Base-by-base conservation (phyloP, 2,888 invertebrate species). In the Carabus problematicus region DNA sequence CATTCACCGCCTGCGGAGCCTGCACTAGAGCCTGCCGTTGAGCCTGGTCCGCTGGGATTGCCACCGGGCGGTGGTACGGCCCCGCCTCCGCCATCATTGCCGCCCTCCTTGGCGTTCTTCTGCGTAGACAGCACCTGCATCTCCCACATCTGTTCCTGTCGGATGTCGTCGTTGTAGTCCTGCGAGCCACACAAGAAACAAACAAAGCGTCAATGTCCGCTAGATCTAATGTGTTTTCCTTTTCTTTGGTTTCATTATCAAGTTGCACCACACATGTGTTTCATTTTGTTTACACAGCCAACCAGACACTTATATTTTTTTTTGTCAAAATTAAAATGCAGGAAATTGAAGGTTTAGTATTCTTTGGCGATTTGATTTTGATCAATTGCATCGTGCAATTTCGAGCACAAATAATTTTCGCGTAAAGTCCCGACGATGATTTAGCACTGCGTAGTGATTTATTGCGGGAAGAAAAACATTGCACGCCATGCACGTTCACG, bases 101-200 rank as follows among this genome's bases (percentile, higher is more conserved):
- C 78, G 16, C 75, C 76, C 68, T 79, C 79, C 71, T 79, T 77
- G 72, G 77, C 79, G 70, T 79, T 80, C 72, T 78, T 81, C 75
- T 84, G 84, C 71, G 83, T 84, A 71, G 91, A 92, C 73, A 94
- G 82, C 72, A 92, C 91, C 84, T 93, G 93, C 91, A 93, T 91
- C 82, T 94, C 94, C 87, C 94, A 89, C 91, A 94, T 92, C 82
- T 95, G 95, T 77, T 94, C 93, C 81, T 94, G 94, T 75, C 94
- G 85, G 75, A 95, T 95, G 77, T 95, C 94, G 78, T 95, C 95
- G 80, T 95, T 94, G 85, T 93, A 93, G 81, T 95, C 94, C 92
- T 94, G 85, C 0, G 80, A 81, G 67, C n/a, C n/a, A 59, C n/a
- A 45, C 3, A 45, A 7, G 14, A 45, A 45, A 45, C n/a, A 14